Evolutionary conservation across 2,888 invertebrate genomes (phyloP), one percentile per base, ranked within the genome.

Genomic region (Ferdinandea cuprea): DNA sequence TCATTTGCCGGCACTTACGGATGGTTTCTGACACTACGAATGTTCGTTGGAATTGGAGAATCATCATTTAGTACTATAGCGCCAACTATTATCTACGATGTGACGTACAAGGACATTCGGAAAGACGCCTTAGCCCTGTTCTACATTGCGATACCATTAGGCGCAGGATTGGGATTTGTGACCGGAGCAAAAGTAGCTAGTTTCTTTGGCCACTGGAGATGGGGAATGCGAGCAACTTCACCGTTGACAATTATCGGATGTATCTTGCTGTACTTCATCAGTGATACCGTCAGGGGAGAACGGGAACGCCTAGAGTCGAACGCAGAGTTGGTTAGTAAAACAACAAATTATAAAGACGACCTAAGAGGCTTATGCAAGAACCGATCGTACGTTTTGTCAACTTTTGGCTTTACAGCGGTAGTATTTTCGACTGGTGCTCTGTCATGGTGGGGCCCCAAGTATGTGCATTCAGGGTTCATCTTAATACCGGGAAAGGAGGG

Each of bases 401-500:
- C 79, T 0, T 11, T 63, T 25, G 84, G 79, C 9, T 84, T 77
- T 21, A 73, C 84, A 5, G 63, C 54, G 4, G 69, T 65, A 6
- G 32, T 79, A 11, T 84, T 84, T 46, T 44, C 32, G 11, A 65
- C 37, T 6, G 73, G 73, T 13, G 79, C 79, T 11, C 11, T 79
- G 21, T 37, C 73, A 8, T 84, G 79, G 79, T 79, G 84, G 84
- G 79, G 46, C 7, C 63, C 79, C 4, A 68, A 42, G n/a, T 73
- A 52, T 15, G 15, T 79, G 3, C 73, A 73, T 9, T 37, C 40
- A 1, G 79, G 79, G 4, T 79, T 73, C 46, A 32, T 44, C 0
- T 21, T 78, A 7, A 69, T 84, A 21, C 50, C 72, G 0, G 78
- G 73, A 0, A 2, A 40, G 1, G 32, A 73, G 37, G 11, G 44